Conservation (phyloP, 2,113 vertebrate genomes). For the Octodon degus region DNA sequence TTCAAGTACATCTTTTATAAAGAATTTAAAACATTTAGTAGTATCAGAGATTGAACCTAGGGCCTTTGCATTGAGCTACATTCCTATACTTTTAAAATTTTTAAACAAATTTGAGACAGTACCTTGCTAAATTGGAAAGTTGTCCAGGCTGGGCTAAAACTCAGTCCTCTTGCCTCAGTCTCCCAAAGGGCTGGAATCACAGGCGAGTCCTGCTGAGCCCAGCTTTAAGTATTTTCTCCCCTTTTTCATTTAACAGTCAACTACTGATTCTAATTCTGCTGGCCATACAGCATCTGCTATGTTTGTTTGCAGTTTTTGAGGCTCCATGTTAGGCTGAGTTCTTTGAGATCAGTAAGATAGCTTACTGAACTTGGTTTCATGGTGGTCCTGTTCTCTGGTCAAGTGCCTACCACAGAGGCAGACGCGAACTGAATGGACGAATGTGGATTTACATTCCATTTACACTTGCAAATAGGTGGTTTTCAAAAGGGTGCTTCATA, state of each 20-base stretch:
- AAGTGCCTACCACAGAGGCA: background rate
- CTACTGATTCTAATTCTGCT: background rate
- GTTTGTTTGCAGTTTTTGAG: background rate
- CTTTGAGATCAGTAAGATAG: background rate
- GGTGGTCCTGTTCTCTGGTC: background rate
- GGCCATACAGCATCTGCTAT: too few relatives aligned
- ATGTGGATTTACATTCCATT: background rate
- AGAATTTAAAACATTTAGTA: background rate
- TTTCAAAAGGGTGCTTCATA: background rate
- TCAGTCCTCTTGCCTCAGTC: background rate
- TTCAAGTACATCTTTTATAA: background rate
- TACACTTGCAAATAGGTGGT: background rate
- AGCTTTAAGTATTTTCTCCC: background rate
- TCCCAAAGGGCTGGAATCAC: background rate
- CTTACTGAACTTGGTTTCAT: background rate
- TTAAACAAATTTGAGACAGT: background rate
- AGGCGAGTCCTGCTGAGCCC: background rate
- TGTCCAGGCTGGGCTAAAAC: background rate
- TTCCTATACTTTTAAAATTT: background rate
- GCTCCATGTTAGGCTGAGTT: background rate
- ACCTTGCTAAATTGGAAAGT: background rate
- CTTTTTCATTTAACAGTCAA: background rate
- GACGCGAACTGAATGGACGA: background rate
- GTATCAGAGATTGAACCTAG: background rate
- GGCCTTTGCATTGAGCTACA: background rate